A percentile compares a stretch with the other conserved stretches of the same genome.
These are phyloP conservation scores for Drosophila leonis DNA, from an alignment of 2,888 invertebrate species.

Conservation along the genomic window DNA sequence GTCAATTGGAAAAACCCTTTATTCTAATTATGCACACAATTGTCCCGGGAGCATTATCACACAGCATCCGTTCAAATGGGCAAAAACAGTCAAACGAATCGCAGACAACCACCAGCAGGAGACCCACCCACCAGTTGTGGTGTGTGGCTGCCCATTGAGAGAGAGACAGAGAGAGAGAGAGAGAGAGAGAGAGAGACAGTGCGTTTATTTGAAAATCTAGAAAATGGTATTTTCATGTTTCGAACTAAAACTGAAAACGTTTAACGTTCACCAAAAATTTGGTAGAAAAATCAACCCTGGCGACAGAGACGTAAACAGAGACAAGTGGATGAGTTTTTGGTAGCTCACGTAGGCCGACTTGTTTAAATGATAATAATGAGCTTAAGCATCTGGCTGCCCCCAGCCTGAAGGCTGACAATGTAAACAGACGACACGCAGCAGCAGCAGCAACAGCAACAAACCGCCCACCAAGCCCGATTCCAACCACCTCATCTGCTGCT, in stretches of 20 bases:
- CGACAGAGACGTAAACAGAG: conserved; percentile 18
- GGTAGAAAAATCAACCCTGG: conserved; percentile 61
- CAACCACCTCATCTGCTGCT: conserved; percentile 10
- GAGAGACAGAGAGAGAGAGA: not conserved
- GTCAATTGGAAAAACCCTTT: conserved; percentile 73
- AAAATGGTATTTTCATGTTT: conserved; percentile 27
- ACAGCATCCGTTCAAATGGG: conserved; percentile 8
- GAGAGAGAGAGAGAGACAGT: not conserved
- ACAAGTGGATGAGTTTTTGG: conserved; percentile 44
- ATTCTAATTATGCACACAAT: conserved; percentile 79
- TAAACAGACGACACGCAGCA: conserved; percentile 56
- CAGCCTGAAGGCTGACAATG: conserved; percentile 61
- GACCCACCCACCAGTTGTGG: conserved; percentile 42
- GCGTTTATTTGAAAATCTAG: conserved; percentile 25
- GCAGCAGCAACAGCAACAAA: conserved; percentile 52
- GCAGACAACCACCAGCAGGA: conserved; percentile 52
- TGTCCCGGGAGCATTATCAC: conserved; percentile 70
- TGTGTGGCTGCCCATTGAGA: no score
- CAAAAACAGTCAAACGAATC: conserved; percentile 52
- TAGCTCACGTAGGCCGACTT: conserved; percentile 70
- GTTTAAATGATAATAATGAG: conserved; percentile 82
- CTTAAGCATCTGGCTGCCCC: conserved; percentile 75
- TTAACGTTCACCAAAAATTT: conserved; percentile 54
- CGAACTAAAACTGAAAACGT: conserved; percentile 57
- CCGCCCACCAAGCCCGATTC: conserved; percentile 44